Base-by-base conservation (phyloP, 2,797 vertebrate species). In the Carduelis carduelis region DNA sequence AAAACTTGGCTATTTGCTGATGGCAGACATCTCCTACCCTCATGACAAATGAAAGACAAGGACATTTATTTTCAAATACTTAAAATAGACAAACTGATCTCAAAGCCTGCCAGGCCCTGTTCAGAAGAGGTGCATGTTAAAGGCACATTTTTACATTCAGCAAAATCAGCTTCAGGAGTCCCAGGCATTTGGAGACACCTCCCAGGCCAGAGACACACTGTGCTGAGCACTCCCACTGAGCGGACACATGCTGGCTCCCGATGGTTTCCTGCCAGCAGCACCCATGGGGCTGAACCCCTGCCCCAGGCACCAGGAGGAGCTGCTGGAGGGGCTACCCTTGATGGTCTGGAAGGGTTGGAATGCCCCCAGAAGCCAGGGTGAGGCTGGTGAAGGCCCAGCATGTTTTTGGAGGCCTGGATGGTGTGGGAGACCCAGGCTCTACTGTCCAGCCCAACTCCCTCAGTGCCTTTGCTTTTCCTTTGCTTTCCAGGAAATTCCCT, bases 231-330 rank as follows among this genome's bases (percentile, higher is more conserved):
- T 71, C 23, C 30, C 0, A 1, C 43, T 41, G 34, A 0, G 1
- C 7, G 59, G 35, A 32, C 3, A 5, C 41, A 22, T 1, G 1
- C 43, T 2, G 4, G 30, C 15, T 64, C 15, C 82, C 0, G 0
- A 21, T 35, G 66, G 6, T 20, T 9, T 75, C 18, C 57, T 0
- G 0, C 41, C 76, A 65, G 71, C 80, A 60, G 49, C 0, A 0
- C 30, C 57, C n/a, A 0, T 12, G 50, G 41, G 34, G 37, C 35
- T 55, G 39, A 22, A 21, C 19, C 6, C 6, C 44, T 4, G 6
- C 17, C 27, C n/a, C 0, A 0, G n/a, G 28, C 5, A 4, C 28
- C 1, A 1, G 37, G 21, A 50, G 16, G 13, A 55, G n/a, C 53
- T 68, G 20, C 59, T 79, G 71, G 37, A 35, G 47, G 24, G 32